A percentile compares a stretch with the other conserved stretches of the same genome.
phyloP scores from a whole-genome alignment of 2,113 vertebrate species.

The Ciconia maguari region DNA sequence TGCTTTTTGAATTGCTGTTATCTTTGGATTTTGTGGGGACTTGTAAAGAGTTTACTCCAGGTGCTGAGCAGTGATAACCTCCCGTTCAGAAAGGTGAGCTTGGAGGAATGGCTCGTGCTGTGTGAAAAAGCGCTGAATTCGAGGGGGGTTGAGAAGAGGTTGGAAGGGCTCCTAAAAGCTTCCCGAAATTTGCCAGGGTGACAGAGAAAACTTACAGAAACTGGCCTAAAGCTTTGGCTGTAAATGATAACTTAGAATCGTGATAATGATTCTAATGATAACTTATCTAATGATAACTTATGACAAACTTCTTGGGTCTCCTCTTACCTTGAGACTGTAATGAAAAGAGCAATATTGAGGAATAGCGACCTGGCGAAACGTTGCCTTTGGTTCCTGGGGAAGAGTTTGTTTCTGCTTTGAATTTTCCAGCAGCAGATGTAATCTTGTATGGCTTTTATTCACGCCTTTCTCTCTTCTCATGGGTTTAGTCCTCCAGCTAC shows the following conservation, averaged over 20 bases:
- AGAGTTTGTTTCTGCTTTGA: background rate
- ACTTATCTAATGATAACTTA: no score
- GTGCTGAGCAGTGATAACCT: background rate
- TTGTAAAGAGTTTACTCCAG: background rate
- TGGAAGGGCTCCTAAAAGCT: background rate
- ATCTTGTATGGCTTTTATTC: background rate
- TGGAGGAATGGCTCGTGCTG: background rate
- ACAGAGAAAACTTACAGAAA: background rate
- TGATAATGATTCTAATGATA: no score
- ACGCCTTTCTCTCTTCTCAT: background rate
- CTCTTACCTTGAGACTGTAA: background rate
- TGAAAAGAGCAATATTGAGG: background rate
- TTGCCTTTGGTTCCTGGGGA: background rate
- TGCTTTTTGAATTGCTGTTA: rapidly evolving
- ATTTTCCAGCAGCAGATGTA: background rate
- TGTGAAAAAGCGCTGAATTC: background rate
- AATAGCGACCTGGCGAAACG: rapidly evolving
- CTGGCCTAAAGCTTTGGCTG: background rate
- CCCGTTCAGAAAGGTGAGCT: background rate
- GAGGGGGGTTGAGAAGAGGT: background rate
- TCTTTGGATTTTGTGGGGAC: background rate
- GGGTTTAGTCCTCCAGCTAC: background rate
- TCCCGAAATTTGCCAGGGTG: background rate
- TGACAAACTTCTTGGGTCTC: background rate
- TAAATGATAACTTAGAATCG: no score